Evolutionary conservation across 1,140 invertebrate genomes (phyloP), one percentile per base, ranked within the genome.

Genomic region (Sinella curviseta): DNA sequence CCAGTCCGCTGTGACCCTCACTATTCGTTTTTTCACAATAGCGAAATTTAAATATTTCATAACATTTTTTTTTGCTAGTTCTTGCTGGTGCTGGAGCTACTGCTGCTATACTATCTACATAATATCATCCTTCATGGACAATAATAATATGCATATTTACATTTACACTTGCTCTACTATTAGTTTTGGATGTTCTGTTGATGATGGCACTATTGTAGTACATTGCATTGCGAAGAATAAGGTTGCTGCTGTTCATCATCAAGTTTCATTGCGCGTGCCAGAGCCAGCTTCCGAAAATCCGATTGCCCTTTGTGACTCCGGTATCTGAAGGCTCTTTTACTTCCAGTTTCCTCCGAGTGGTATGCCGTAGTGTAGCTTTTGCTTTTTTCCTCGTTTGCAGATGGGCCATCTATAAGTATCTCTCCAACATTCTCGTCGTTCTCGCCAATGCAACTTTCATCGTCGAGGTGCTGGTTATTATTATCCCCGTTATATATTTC

Each of bases 201-300:
- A n/a, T n/a, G n/a, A n/a, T n/a, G n/a, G n/a, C n/a, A n/a, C n/a
- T n/a, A n/a, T n/a, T n/a, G n/a, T n/a, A n/a, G n/a, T n/a, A n/a
- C n/a, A n/a, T n/a, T n/a, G n/a, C n/a, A 48, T 20, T 48, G 20
- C 39, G 20, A 8, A 8, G 39, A 48, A 20, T 48, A 48, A 12
- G 26, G 31, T n/a, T 70, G 65, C 65, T 70, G 26, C 65, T 70
- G 65, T 16, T 70, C 65, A 16, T 33, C 65, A 70, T 14, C 8
- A 8, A 14, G 26, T 33, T 70, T 14, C 31, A 70, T 14, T 70
- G 65, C 65, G 65, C 65, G 26, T 70, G 65, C 3, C 65, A 70
- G 30, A 70, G 26, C 30, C 65, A 70, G 31, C 31, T 70, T 70
- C 65, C 65, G 65, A 70, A 70, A 31, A 33, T 70, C 65, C 65